Evolutionary conservation across 2,113 vertebrate species (phyloP), one percentile per base, ranked within the genome.

Genomic region (Ciconia boyciana): DNA sequence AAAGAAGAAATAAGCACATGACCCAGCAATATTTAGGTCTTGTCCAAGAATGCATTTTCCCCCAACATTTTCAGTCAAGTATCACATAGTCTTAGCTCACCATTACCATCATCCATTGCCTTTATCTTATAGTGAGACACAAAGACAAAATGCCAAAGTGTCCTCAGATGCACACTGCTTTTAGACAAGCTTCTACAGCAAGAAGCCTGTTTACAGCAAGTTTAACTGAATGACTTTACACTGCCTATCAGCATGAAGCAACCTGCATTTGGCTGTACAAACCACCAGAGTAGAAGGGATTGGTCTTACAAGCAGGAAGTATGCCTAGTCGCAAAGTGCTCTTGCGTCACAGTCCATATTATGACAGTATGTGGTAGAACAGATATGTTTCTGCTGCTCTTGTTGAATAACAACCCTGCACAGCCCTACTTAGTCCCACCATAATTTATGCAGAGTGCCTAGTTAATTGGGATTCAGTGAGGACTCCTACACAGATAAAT

Each of bases 281-380:
- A 44, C 44, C 3, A 4, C 19, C 19, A 57, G 21, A n/a, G 52
- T 34, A 83, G 52, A 76, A 77, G 9, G 13, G 26, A 66, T 4
- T 48, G 58, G 17, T 29, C 12, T 75, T n/a, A 39, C 3, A 71
- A 39, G 68, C n/a, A 84, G 74, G 36, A 54, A 90, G 46, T 6
- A 21, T 5, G 31, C 26, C 64, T 89, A 31, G 21, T 25, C 2
- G 5, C 48, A 89, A 71, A 41, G 32, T 21, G 15, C 19, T 60
- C 26, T 41, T 60, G 17, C 44, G 64, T 87, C 77, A 48, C 14
- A 71, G 49, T 28, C 34, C 17, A 2, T 32, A 62, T 36, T 62
- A 61, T 0, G 1, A 54, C n/a, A 41, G 55, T 0, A 1, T 0
- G 0, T 60, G n/a, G 22, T 32, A 54, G 60, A 89, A 81, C 15